Percentiles rank a stretch among this genome's conserved stretches.
Conservation (phyloP, 64 coral and sea anemone genomes). For the Porites australiensis region DNA sequence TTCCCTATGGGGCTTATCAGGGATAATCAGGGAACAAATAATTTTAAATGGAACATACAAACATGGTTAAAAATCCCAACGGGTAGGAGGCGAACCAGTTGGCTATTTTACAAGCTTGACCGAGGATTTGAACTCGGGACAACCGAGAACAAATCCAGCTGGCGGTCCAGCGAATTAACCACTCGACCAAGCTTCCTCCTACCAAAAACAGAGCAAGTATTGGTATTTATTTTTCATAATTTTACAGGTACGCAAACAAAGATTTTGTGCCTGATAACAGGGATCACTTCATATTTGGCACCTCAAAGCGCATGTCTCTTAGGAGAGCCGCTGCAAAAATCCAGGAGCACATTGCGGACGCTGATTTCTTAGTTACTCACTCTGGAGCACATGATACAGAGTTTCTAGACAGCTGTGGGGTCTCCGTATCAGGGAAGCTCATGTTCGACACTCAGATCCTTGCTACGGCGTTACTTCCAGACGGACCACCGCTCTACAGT, state of each 20-base stretch:
- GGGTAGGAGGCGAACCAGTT: no score
- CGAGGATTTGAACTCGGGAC: no score
- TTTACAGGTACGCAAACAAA: slow-evolving; percentile 9
- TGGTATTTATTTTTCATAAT: no score
- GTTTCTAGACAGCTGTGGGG: slow-evolving; percentile 33
- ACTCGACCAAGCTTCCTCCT: no score
- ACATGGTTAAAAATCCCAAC: no score
- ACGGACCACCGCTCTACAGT: slow-evolving; percentile 36
- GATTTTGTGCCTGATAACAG: slow-evolving; percentile 65
- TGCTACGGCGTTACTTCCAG: slow-evolving; percentile 61
- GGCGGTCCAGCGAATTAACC: no score
- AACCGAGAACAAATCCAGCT: no score
- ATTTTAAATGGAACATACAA: no score
- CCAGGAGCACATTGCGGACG: not conserved
- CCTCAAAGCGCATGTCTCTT: slow-evolving; percentile 52
- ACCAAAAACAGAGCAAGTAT: no score
- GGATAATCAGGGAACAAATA: no score
- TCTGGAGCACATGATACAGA: slow-evolving; percentile 27
- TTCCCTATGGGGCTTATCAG: no score
- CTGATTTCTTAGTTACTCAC: slow-evolving; percentile 65
- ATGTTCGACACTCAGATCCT: slow-evolving; percentile 78
- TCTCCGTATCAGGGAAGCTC: slow-evolving; percentile 8
- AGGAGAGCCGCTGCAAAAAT: slow-evolving; percentile 35
- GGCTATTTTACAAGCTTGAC: no score
- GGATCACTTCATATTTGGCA: slow-evolving; percentile 61